Conservation (phyloP, 2,797 vertebrate species). For the Paratrypauchen microcephalus region DNA sequence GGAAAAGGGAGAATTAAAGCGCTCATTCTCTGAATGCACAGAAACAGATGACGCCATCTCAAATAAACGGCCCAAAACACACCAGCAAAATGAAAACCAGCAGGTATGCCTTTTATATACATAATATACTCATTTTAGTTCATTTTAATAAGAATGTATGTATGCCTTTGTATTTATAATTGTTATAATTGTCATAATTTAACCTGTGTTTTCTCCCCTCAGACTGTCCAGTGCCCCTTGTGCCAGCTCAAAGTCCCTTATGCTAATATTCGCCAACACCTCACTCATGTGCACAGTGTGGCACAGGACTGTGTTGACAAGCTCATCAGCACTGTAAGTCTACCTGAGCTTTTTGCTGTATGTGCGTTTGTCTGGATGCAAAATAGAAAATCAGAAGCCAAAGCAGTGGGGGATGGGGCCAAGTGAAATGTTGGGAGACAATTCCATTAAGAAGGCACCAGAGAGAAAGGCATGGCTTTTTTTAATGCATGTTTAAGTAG, state of each 20-base stretch:
- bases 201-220: slow-evolving; percentile 6
- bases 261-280: slow-evolving; percentile 88
- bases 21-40: slow-evolving; percentile 76
- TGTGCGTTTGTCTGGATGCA: slow-evolving; percentile 54
- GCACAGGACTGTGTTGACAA: slow-evolving; percentile 96
- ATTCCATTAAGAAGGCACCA: slow-evolving; percentile 78
- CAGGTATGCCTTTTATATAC: slow-evolving; percentile 73
- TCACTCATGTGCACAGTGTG: slow-evolving; percentile 95
- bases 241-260: slow-evolving; percentile 84
- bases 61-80: slow-evolving; percentile 85
- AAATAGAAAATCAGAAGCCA: slow-evolving; percentile 62
- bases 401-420: slow-evolving; percentile 57
- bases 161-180: not conserved
- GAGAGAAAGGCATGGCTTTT: slow-evolving; percentile 73
- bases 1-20: slow-evolving; percentile 84
- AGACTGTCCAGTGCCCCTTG: slow-evolving; percentile 89
- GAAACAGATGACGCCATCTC: slow-evolving; percentile 79
- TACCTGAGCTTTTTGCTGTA: slow-evolving; percentile 59
- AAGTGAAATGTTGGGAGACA: slow-evolving; percentile 75
- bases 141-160: too few relatives aligned
- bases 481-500: slow-evolving; percentile 81
- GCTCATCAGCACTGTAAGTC: slow-evolving; percentile 92
- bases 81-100: slow-evolving; percentile 89
- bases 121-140: not conserved
- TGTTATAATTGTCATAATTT: not conserved